Percentiles rank a stretch among this genome's conserved stretches.
Conservation (phyloP, 2,797 vertebrate genomes). For the Nannoperca obscura region DNA sequence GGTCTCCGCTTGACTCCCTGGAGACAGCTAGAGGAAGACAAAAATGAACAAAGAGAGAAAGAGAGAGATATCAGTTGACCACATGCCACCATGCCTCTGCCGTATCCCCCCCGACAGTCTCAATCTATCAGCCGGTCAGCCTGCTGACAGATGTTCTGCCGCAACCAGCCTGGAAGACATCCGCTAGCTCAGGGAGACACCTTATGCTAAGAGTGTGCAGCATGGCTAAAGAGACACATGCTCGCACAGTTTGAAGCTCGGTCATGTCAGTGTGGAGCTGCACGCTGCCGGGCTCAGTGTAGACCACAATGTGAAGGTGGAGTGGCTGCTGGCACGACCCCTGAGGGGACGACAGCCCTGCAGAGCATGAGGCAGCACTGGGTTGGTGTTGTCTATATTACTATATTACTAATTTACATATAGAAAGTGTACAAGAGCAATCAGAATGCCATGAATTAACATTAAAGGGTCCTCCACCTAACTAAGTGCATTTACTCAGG, state of each 20-base stretch:
- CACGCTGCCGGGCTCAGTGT: conserved; percentile 16
- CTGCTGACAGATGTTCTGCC: conserved; percentile 62
- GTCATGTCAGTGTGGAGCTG: conserved; percentile 50
- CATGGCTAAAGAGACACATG: conserved; percentile 63
- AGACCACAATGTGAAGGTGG: conserved; percentile 18
- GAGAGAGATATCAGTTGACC: conserved; percentile 56
- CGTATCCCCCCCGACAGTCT: conserved; percentile 49
- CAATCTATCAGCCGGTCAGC: conserved; percentile 64
- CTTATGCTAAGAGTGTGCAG: conserved; percentile 50
- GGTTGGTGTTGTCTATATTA: background rate
- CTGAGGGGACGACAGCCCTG: conserved; percentile 5
- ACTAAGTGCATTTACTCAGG: background rate
- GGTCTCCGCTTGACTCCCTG: conserved; percentile 48
- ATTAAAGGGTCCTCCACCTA: background rate
- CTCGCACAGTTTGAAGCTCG: conserved; percentile 58
- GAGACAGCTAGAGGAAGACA: conserved; percentile 56
- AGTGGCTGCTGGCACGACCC: conserved; percentile 2
- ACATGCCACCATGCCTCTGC: conserved; percentile 48
- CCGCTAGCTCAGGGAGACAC: conserved; percentile 53
- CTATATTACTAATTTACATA: background rate
- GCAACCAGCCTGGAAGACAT: conserved; percentile 59
- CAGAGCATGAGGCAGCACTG: background rate
- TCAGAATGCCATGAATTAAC: background rate
- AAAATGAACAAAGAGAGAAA: conserved; percentile 46
- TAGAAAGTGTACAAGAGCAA: background rate